Evolutionary conservation across 2,888 invertebrate species (phyloP).

Genomic region (Eurois occulta): DNA sequence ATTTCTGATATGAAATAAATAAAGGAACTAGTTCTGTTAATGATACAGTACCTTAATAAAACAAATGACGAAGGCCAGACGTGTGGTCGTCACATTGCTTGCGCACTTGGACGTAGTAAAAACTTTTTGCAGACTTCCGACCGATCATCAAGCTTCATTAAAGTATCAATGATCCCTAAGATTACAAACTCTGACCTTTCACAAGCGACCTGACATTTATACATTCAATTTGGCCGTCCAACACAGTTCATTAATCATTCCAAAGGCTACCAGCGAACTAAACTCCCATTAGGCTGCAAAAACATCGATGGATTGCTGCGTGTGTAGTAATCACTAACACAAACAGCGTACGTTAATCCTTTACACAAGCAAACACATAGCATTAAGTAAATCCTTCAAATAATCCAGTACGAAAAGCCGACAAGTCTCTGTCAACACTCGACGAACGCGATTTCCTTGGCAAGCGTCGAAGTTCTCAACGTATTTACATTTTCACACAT

Average conservation of each 20-base stretch:
- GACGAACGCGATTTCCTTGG: conserved; percentile 85
- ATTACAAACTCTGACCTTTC: conserved; percentile 71
- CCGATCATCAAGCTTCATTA: conserved; percentile 65
- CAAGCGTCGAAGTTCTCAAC: conserved; percentile 82
- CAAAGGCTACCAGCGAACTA: conserved; percentile 66
- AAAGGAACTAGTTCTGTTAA: conserved; percentile 9
- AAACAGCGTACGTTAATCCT: conserved; percentile 84
- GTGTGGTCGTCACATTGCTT: conserved; percentile 11
- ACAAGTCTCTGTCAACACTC: conserved; percentile 87
- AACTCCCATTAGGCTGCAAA: conserved; percentile 76
- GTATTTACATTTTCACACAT: conserved; percentile 90
- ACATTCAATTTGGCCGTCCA: conserved; percentile 72
- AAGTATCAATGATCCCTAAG: conserved; percentile 64
- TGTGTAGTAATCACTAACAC: conserved; percentile 77
- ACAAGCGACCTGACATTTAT: conserved; percentile 72
- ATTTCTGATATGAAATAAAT: background rate
- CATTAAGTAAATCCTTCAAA: conserved; percentile 88
- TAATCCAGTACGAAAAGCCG: conserved; percentile 87
- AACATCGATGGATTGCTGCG: conserved; percentile 78
- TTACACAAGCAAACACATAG: conserved; percentile 83
- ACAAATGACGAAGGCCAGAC: background rate
- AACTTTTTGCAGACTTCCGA: conserved; percentile 63
- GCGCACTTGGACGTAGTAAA: background rate
- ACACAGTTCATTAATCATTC: conserved; percentile 75
- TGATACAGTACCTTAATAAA: conserved; percentile 17